Evolutionary conservation across 2,113 vertebrate species (phyloP).

Genomic region (Gasterosteus nipponicus): DNA sequence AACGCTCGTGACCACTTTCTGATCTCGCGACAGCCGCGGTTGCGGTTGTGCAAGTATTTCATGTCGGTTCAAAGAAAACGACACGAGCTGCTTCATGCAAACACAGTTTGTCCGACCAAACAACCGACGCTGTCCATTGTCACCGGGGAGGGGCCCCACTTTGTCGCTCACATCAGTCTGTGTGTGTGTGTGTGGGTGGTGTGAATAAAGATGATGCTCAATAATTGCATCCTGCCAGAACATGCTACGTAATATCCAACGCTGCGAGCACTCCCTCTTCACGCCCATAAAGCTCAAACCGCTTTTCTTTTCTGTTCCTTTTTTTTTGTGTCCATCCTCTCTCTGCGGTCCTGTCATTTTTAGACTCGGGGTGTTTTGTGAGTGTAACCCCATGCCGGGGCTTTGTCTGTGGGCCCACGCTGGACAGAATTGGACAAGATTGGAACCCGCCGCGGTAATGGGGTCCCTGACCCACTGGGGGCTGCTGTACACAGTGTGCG

Average conservation of each 20-base stretch:
- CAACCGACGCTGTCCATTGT: slow-evolving; percentile 2
- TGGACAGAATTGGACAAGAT: slow-evolving; percentile 69
- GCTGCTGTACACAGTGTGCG: slow-evolving; percentile 33
- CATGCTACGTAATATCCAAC: slow-evolving; percentile 47
- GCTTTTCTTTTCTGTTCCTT: not conserved
- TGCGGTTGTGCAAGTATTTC: not conserved
- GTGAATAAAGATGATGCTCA: slow-evolving; percentile 44
- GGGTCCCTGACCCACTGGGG: slow-evolving; percentile 65
- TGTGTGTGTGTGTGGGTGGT: slow-evolving; percentile 1
- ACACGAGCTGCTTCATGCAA: not conserved
- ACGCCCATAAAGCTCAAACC: slow-evolving; percentile 54
- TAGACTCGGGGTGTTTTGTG: slow-evolving; percentile 47
- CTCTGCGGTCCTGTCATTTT: slow-evolving; percentile 31
- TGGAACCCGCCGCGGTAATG: slow-evolving; percentile 72
- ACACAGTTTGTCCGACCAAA: slow-evolving; percentile 18
- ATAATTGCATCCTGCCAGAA: slow-evolving; percentile 49
- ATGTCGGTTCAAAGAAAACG: not conserved
- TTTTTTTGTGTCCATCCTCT: not conserved
- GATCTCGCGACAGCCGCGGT: not conserved
- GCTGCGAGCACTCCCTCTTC: slow-evolving; percentile 31
- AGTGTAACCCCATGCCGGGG: slow-evolving; percentile 47
- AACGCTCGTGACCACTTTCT: not conserved
- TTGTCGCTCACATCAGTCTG: slow-evolving; percentile 8
- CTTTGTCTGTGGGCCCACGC: slow-evolving; percentile 51
- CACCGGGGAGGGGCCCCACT: slow-evolving; percentile 4